Base-by-base conservation (phyloP, 2,113 vertebrate species). In the Athene cunicularia region DNA sequence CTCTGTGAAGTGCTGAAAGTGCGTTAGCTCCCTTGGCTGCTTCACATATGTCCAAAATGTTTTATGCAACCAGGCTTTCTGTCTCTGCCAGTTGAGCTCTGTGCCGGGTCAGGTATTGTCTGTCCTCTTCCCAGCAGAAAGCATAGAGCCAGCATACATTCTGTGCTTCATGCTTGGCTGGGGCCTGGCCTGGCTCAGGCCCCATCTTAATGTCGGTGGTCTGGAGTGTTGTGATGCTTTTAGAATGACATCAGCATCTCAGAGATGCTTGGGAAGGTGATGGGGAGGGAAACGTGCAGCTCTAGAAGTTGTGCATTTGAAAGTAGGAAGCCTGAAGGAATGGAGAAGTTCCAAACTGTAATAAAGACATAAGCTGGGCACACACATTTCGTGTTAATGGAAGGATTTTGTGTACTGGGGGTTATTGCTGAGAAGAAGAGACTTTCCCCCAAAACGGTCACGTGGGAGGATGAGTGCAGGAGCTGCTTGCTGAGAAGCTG, bases 1-100 rank as follows among this genome's bases (percentile, higher is more conserved):
- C 79, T 88, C 62, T 13, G n/a, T 14, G 79, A 95, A 92, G 93
- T 88, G 95, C 95, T 95, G 94, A 86, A 80, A 62, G 86, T 53
- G 91, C 90, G 68, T 82, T 82, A 86, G 71, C 67, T 92, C 45
- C 75, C 59, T 93, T 92, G 93, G 82, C 94, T 80, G 86, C 86
- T 83, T 92, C 83, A 32, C 30, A 76, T 12, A 12, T 11, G 41
- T 66, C 79, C 91, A 66, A 49, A 88, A 70, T 9, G 4, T 53
- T 95, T 83, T 80, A 64, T 49, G 41, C 75, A 41, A 24, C 33
- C 27, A 11, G 45, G 86, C 86, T 88, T 66, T 75, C 33, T 50
- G 85, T 62, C 49, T 67, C 66, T 85, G 90, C 82, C 88, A 33
- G 67, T 22, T 1, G 2, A 49, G 82, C 50, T 76, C 62, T 62